Evolutionary conservation across 2,797 vertebrate genomes (phyloP), one percentile per base, ranked within the genome.

Genomic region (Australoheros facetus): DNA sequence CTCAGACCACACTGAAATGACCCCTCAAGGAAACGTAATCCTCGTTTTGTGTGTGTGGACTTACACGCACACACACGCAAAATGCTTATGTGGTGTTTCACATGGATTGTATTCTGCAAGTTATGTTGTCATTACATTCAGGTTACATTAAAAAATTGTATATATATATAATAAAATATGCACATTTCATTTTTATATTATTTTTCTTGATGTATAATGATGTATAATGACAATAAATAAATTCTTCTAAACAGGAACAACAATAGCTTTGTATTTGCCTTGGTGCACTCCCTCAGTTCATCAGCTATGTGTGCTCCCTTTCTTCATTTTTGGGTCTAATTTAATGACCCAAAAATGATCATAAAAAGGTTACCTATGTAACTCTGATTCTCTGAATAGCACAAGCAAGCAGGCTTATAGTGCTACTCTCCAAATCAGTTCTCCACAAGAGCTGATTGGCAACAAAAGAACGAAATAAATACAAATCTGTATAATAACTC

Each of bases 1-100:
- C 91, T 94, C 82, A 71, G 86, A 87, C 93, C 88, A 93, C 91
- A 89, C 86, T 76, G 88, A 93, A 95, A 94, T 93, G 92, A 94
- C 91, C 92, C 88, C 90, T 94, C 90, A 91, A 93, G 94, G 93
- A 96, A 95, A 95, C 83, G 74, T 89, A 90, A 94, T 94, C 88
- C 79, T 73, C 6, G 4, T 70, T 51, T 28, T 42, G 59, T 60
- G 42, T 66, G 81, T 77, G 57, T 75, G 57, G 39, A 64, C 64
- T 57, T 26, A 57, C 60, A 21, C 21, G 12, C 80, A 19, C 80
- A 60, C 62, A 78, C 58, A 75, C 42, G 60, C 55, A 84, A 84
- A 91, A 85, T 77, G 86, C 89, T 85, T 88, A 88, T 82, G 73
- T 73, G 77, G 56, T 64, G 42, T 82, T 85, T 83, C 73, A 12